These are phyloP conservation scores for Elachura formosa DNA, from an alignment of 2,113 vertebrate species.

Conservation along the genomic window DNA sequence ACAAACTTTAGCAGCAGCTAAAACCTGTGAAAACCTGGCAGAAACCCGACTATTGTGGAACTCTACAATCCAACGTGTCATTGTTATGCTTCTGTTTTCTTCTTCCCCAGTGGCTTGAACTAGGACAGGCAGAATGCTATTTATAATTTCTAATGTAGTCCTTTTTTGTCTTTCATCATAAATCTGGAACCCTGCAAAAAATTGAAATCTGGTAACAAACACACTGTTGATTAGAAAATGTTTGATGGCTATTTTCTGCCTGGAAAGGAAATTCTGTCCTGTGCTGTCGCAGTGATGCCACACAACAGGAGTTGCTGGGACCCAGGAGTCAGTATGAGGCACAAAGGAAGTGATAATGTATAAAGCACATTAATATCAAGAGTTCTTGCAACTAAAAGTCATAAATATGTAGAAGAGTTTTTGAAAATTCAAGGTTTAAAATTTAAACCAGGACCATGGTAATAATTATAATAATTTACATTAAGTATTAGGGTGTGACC, in stretches of 20 bases:
- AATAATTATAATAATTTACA: no score
- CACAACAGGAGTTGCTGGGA: neutral
- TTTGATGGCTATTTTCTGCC: neutral
- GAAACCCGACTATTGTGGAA: constrained; percentile 5
- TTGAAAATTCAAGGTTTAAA: neutral
- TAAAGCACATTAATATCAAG: neutral
- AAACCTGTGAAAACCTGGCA: constrained; percentile 24
- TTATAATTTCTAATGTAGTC: constrained; percentile 44
- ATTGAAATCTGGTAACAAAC: constrained; percentile 9
- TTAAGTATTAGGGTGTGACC: neutral
- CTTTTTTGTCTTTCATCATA: constrained; percentile 42
- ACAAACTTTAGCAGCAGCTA: neutral
- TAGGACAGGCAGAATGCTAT: constrained; percentile 55
- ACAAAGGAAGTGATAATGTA: neutral
- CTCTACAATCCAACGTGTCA: neutral
- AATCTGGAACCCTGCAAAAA: constrained; percentile 30
- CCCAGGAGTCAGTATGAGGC: neutral
- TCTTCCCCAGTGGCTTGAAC: constrained; percentile 58
- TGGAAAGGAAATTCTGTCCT: neutral
- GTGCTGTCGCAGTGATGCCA: neutral
- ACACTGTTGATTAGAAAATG: neutral
- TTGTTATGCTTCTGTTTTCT: neutral
- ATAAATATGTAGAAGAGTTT: neutral
- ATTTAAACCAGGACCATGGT: neutral
- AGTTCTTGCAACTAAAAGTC: neutral